Evolutionary conservation across 2,113 vertebrate species (phyloP).

Genomic region (Piaya cayana): DNA sequence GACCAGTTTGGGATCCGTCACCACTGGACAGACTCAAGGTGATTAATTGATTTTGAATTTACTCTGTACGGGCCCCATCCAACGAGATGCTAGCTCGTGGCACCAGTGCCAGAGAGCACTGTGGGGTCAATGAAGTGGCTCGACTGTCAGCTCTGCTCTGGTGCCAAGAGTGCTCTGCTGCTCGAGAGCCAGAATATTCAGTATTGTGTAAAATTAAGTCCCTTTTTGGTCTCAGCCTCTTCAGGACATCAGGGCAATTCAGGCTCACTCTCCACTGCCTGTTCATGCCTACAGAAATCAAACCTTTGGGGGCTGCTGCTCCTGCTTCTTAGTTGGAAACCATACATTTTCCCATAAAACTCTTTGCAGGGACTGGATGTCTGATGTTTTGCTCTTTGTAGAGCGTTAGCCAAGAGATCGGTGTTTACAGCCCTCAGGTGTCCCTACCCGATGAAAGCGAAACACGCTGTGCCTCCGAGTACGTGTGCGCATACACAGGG

Average conservation of each 20-base stretch:
- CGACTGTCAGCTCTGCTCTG: neutral
- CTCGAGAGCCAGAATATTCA: neutral
- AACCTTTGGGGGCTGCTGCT: neutral
- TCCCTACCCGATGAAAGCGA: neutral
- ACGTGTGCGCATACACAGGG: rapidly evolving
- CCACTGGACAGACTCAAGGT: neutral
- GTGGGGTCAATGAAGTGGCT: neutral
- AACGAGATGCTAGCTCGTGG: neutral
- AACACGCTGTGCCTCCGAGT: rapidly evolving
- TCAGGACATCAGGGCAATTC: neutral
- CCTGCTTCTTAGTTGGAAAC: neutral
- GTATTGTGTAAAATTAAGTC: neutral
- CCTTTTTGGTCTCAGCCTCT: neutral
- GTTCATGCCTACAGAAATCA: neutral
- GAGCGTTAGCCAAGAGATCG: neutral
- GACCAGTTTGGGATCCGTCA: neutral
- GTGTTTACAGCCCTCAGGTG: neutral
- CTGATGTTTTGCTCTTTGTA: neutral
- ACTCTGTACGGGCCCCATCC: neutral
- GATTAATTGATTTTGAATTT: neutral
- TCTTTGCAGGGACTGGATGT: neutral
- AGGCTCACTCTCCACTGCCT: neutral
- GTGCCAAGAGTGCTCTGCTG: neutral
- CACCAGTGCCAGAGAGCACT: neutral
- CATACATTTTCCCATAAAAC: neutral